Conservation (phyloP, 1,140 invertebrate species). For the Zaprionus inermis region DNA sequence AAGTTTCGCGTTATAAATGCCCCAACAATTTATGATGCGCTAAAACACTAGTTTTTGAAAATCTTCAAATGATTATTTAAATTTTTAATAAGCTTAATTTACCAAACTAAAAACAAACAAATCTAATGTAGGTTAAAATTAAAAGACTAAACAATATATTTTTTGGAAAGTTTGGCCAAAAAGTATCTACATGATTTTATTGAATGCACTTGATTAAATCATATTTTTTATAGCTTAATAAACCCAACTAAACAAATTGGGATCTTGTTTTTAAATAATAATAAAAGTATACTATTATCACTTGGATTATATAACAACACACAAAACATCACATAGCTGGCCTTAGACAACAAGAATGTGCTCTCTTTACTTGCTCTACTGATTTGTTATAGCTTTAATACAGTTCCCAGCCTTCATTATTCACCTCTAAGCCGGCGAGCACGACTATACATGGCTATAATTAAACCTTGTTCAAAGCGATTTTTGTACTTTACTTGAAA, state of each 20-base stretch:
- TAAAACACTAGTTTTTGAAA: conserved; percentile 13
- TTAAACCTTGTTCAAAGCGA: background rate
- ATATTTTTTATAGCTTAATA: conserved; percentile 31
- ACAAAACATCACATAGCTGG: conserved; percentile 68
- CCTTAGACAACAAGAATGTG: conserved; percentile 83
- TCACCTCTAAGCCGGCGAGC: conserved; percentile 37
- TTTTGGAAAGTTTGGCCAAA: conserved; percentile 16
- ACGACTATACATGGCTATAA: conserved; percentile 26
- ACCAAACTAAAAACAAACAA: conserved; percentile 46
- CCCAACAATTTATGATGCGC: conserved; percentile 35
- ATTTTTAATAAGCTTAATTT: conserved; percentile 35
- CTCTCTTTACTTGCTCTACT: conserved; percentile 53
- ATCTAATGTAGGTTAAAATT: conserved; percentile 11
- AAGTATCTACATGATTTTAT: conserved; percentile 3
- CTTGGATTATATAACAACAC: conserved; percentile 52
- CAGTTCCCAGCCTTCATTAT: conserved; percentile 28
- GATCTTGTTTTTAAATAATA: conserved; percentile 24
- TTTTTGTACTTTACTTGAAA: no score
- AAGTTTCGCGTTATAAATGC: conserved; percentile 84
- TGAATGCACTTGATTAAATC: conserved; percentile 26
- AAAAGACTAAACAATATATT: conserved; percentile 8
- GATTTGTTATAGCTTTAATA: conserved; percentile 54
- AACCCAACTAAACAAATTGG: conserved; percentile 42
- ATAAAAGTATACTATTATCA: conserved; percentile 29
- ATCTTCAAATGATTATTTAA: conserved; percentile 5